Conservation (phyloP, 2,888 invertebrate genomes). For the Dendrolimus houi region DNA sequence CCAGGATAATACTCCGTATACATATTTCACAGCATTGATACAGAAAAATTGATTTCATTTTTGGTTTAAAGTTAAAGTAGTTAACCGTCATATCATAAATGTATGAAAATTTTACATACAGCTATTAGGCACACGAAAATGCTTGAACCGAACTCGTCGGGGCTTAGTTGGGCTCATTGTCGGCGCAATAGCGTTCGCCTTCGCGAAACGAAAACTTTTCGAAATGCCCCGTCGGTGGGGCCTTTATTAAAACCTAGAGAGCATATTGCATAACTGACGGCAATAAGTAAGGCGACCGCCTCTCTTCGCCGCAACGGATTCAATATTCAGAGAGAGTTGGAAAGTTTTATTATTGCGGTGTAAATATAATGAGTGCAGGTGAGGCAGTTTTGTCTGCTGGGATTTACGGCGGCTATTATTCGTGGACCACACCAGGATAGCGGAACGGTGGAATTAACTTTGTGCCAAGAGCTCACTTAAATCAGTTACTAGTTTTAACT, state of each 20-base stretch:
- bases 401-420: conserved; percentile 58
- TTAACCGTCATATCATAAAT: conserved; percentile 11
- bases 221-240: conserved; percentile 54
- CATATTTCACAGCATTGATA: no score
- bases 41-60: no score
- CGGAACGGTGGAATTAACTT: conserved; percentile 35
- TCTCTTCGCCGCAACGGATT: conserved; percentile 62
- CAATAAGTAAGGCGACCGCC: conserved; percentile 68
- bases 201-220: conserved; percentile 70
- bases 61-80: not conserved
- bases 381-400: conserved; percentile 62
- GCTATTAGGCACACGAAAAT: conserved; percentile 42
- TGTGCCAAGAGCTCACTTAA: conserved; percentile 28
- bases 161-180: conserved; percentile 54
- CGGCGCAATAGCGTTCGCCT: conserved; percentile 57
- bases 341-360: conserved; percentile 74
- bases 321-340: conserved; percentile 70
- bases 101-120: conserved; percentile 28
- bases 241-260: conserved; percentile 71
- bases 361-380: conserved; percentile 75
- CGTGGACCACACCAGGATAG: conserved; percentile 40
- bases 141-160: conserved; percentile 37
- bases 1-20: no score
- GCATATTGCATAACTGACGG: conserved; percentile 69
- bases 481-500: conserved; percentile 47